phyloP scores from a whole-genome alignment of 2,113 vertebrate species.

The Herpailurus yagouaroundi region DNA sequence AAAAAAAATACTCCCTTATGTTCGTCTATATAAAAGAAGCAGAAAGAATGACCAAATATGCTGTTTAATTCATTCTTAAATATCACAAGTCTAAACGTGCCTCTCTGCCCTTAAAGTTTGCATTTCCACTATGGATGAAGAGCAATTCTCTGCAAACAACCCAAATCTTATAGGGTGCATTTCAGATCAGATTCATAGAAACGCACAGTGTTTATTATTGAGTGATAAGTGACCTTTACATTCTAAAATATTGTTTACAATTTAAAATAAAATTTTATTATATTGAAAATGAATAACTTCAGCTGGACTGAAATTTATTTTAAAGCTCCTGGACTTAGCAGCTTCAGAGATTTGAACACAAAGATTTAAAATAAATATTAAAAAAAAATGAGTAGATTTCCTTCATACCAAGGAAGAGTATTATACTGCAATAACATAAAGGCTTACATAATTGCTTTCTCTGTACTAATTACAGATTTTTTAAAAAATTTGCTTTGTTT shows the following conservation, averaged over 20 bases:
- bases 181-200: not conserved
- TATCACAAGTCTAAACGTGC: not conserved
- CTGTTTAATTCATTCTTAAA: not conserved
- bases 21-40: not conserved
- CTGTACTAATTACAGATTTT: not conserved
- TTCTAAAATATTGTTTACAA: not conserved
- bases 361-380: slow-evolving; percentile 26
- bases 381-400: not conserved
- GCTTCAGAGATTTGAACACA: not conserved
- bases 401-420: not conserved
- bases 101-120: not conserved
- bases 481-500: not conserved
- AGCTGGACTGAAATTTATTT: not conserved
- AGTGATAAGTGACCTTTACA: not conserved
- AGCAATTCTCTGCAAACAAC: not conserved
- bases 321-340: not conserved
- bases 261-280: not conserved
- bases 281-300: not conserved
- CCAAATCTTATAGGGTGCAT: not conserved
- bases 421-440: not conserved
- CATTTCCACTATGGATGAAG: not conserved
- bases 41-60: not conserved
- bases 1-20: not conserved
- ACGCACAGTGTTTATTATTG: not conserved
- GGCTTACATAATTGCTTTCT: not conserved